Evolutionary conservation across 2,113 vertebrate species (phyloP), one percentile per base, ranked within the genome.

Genomic region (Oreocharis arfaki): DNA sequence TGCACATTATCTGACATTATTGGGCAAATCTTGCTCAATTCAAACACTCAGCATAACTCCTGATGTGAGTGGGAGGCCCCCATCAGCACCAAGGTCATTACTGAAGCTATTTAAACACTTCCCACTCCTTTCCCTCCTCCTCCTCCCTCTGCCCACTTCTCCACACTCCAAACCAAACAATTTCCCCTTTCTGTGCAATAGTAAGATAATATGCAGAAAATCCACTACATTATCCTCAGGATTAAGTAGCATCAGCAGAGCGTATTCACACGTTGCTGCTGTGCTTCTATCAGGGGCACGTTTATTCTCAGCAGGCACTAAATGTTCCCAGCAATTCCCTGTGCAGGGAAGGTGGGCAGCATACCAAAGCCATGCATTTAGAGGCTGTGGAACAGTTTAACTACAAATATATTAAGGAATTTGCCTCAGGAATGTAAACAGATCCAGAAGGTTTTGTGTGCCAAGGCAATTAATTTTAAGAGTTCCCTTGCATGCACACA

Each of bases 371-470:
- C 69, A 10, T 22, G 13, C 67, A 55, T 55, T 90, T 76, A 60
- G 64, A 68, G 49, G 8, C 65, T 80, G 41, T 80, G 77, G 64
- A 92, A 64, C 68, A 83, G 63, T 94, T 91, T 76, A 84, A 78
- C 76, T 90, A 63, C 76, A 87, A 87, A 90, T 92, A 80, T 46
- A 86, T 84, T 56, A 89, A 76, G 84, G 70, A 96, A 95, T 96
- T 91, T 89, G 89, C 96, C 96, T 95, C 75, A 93, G 92, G 87
- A 97, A 96, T 86, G 84, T 94, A 96, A 96, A 95, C 79, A 94
- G 68, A 78, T 56, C 56, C 70, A 92, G 52, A 92, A 85, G 77
- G 75, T 53, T 87, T 74, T 52, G 41, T 53, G 84, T 91, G 82
- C 89, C 87, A 94, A 91, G 47, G 74, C 61, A 65, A 79, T 93